phyloP scores from a whole-genome alignment of 2,797 vertebrate genomes.

The Dermochelys coriacea region DNA sequence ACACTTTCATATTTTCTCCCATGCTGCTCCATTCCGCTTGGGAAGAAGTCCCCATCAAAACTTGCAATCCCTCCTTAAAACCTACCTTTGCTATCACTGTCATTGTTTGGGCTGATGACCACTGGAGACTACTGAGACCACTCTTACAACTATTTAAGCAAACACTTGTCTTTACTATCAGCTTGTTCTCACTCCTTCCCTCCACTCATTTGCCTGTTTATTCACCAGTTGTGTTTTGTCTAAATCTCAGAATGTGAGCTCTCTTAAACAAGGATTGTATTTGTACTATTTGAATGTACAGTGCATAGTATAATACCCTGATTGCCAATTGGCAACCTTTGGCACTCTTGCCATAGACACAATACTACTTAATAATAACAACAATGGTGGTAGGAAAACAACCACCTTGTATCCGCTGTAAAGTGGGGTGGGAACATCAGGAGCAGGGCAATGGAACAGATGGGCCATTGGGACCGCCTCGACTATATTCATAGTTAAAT shows the following conservation, averaged over 20 bases:
- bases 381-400: not conserved
- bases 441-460: not conserved
- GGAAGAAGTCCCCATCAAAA: not conserved
- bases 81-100: not conserved
- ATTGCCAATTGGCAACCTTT: not conserved
- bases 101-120: not conserved
- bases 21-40: not conserved
- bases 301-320: not conserved
- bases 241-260: not conserved
- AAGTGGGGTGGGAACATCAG: not conserved
- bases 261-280: not conserved
- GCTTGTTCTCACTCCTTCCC: not conserved
- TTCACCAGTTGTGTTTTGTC: not conserved
- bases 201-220: accelerated
- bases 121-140: not conserved
- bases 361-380: not conserved
- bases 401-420: not conserved
- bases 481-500: not conserved
- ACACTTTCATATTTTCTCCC: not conserved
- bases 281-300: not conserved
- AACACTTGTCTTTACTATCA: not conserved
- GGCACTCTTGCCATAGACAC: not conserved
- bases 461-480: not conserved
- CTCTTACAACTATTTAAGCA: not conserved
- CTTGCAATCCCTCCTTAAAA: not conserved